phyloP scores from a whole-genome alignment of 2,888 invertebrate species.

The Cephalotes varians region DNA sequence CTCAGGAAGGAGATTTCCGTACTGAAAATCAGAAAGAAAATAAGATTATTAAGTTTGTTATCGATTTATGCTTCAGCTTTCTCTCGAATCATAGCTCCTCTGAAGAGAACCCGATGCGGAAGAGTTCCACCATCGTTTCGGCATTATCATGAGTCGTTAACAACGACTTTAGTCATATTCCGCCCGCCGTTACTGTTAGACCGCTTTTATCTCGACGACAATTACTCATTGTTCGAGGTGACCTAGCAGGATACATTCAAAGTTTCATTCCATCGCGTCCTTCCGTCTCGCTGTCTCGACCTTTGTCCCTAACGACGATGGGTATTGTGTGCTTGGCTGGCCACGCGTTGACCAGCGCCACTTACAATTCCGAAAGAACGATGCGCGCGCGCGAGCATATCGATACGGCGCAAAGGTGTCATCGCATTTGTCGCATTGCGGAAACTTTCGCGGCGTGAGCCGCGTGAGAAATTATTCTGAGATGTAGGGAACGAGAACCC shows the following conservation, averaged over 20 bases:
- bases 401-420: conserved; percentile 34
- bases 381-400: conserved; percentile 43
- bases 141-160: conserved; percentile 35
- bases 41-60: conserved; percentile 32
- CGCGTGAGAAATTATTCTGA: conserved; percentile 66
- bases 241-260: conserved; percentile 19
- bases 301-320: background rate
- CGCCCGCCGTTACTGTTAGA: conserved; percentile 10
- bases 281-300: background rate
- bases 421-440: conserved; percentile 51
- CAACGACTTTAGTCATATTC: conserved; percentile 28
- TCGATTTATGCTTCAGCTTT: conserved; percentile 33
- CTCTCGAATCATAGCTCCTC: background rate
- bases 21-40: conserved; percentile 32
- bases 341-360: conserved; percentile 25
- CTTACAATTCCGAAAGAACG: conserved; percentile 6
- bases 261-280: conserved; percentile 9
- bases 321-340: conserved; percentile 12
- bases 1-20: background rate
- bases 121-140: background rate
- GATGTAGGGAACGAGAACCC: conserved; percentile 51
- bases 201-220: conserved; percentile 36
- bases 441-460: conserved; percentile 65
- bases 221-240: conserved; percentile 37
- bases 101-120: background rate